phyloP scores from a whole-genome alignment of 2,888 invertebrate species.

The Amblyjoppa proteus region DNA sequence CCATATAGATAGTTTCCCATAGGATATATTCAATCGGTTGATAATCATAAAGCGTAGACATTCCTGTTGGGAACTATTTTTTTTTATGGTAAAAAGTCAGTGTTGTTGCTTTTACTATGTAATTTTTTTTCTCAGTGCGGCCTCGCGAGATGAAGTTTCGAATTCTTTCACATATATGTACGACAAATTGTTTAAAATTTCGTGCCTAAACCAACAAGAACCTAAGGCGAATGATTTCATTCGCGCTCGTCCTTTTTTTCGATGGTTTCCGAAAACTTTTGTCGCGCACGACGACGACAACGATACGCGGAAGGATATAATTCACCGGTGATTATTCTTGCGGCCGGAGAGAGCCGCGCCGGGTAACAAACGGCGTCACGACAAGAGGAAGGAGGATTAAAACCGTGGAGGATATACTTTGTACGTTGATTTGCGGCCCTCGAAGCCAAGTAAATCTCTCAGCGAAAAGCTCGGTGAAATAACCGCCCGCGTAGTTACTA shows the following conservation, averaged over 20 bases:
- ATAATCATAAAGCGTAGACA: too few relatives aligned
- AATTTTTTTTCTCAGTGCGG: too few relatives aligned
- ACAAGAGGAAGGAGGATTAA: conserved; percentile 37
- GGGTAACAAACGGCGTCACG: conserved; percentile 7
- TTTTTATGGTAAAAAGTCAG: too few relatives aligned
- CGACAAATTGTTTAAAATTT: too few relatives aligned
- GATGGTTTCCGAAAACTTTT: not conserved
- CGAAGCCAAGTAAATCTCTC: conserved; percentile 69
- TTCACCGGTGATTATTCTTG: conserved; percentile 45
- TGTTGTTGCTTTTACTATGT: too few relatives aligned
- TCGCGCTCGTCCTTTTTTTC: not conserved
- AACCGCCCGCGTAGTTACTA: conserved; percentile 54
- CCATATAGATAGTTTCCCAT: too few relatives aligned
- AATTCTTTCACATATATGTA: too few relatives aligned
- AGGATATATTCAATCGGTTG: too few relatives aligned
- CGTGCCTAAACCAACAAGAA: too few relatives aligned
- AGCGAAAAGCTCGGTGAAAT: conserved; percentile 18
- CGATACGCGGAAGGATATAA: conserved; percentile 31
- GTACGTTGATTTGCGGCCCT: conserved; percentile 74
- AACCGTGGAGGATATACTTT: conserved; percentile 56
- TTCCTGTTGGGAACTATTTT: too few relatives aligned
- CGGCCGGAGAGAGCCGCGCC: conserved; percentile 9
- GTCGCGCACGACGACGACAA: not conserved
- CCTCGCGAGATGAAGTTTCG: too few relatives aligned
- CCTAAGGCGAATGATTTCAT: not conserved